Evolutionary conservation across 2,797 vertebrate genomes (phyloP), one percentile per base, ranked within the genome.

Genomic region (Malurus leucopterus): DNA sequence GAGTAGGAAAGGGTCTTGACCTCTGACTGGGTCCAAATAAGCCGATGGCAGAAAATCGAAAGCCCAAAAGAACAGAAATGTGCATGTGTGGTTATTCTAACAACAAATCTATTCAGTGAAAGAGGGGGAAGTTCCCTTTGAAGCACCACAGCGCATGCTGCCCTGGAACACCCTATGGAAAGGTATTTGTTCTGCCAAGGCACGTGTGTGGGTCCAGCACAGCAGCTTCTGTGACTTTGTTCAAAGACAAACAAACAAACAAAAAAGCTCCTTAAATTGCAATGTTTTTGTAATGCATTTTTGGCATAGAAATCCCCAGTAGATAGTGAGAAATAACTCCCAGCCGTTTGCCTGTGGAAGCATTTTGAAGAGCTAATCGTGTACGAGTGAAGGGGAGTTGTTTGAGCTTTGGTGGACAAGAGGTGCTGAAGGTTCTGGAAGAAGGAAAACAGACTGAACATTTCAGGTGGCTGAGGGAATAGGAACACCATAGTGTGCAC

Each of bases 21-120:
- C 46, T 92, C 44, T 51, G 3, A 15, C 38, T 61, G 54, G 43
- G 64, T 40, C 46, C 11, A 29, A 15, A 68, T 84, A 75, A 88
- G 72, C 44, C 74, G 88, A 74, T 92, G 61, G 83, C 86, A 92
- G 76, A 70, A 86, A 95, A 90, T 86, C 47, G 91, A 84, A 93
- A 93, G 75, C 74, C 75, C 40, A 15, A 14, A 95, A 92, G 58
- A 87, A 81, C 59, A 88, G 46, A 95, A 95, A 90, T 11, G 61
- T 36, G 17, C 11, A 0, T 15, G 17, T 71, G 50, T 61, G 58
- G 40, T 73, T 81, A 58, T 90, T 82, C 22, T 68, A 53, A 67
- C 40, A 50, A 61, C 22, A 68, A 41, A 92, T 40, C 58, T 57
- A 6, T 82, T 90, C 40, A 78, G 64, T 1, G 2, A 40, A 79